Base-by-base conservation (phyloP, 2,797 vertebrate species). In the Hipposideros larvatus region DNA sequence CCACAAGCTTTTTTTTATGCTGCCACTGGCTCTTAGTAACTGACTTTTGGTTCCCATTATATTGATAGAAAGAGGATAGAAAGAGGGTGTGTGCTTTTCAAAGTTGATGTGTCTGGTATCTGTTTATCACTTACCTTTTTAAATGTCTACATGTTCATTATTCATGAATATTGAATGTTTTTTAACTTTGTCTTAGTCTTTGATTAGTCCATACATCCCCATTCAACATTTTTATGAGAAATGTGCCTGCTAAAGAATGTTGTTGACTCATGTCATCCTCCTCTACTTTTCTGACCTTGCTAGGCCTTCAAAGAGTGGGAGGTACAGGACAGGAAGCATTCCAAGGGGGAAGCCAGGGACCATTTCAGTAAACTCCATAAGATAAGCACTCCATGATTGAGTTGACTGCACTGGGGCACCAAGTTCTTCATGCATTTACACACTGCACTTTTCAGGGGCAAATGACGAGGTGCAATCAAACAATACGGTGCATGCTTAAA, bases 41-140 rank as follows among this genome's bases (percentile, higher is more conserved):
- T 86, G 46, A 46, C 78, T 84, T 96, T 84, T 96, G 41, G 55
- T 80, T 91, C 83, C 37, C 34, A 37, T 75, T 95, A 31, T 61
- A 48, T 41, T 94, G 34, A 89, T 37, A 37, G 37, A 37, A 37
- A 37, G 37, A 80, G 70, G 70, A 63, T 31, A 83, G 59, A 34
- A 87, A 80, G 21, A 92, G 61, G 13, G 55, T 82, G 7, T 48
- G 2, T 77, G 41, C 11, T 94, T 97, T 90, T 94, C 68, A 70
- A 1, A 94, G 41, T 61, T 96, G 41, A 53, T 80, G 24, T 90
- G 8, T 84, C 11, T 92, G 28, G 11, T 92, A 37, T 22, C 46
- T 94, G 14, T 65, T 96, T 85, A 96, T 89, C 31, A 94, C 85
- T 90, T 83, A 43, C 53, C 31, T 79, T 87, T 84, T 61, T 31